Base-by-base conservation (phyloP, 2,113 vertebrate genomes). In the Thinocorus orbignyianus region DNA sequence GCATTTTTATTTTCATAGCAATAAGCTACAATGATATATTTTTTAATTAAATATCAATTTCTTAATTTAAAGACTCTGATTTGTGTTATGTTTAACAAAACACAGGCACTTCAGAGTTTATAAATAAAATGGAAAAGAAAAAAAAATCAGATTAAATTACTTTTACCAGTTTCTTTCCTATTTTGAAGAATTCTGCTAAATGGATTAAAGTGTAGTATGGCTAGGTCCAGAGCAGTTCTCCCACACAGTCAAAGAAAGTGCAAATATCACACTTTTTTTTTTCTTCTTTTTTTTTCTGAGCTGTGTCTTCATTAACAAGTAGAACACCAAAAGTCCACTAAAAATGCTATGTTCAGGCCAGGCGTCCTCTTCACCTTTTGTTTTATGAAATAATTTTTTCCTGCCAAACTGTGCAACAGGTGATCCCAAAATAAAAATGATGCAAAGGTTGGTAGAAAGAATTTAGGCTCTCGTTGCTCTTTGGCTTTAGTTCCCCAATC, bases 401-500 rank as follows among this genome's bases (percentile, higher is more conserved):
- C 35, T 54, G 10, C 6, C 51, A 62, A 92, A 39, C 35, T 12
- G 0, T 41, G 54, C 6, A 73, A 54, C 3, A 69, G 6, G 19
- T 17, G 11, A 35, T 39, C 17, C 16, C 11, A 61, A 86, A 78
- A 24, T 9, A 11, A 70, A 70, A 79, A 61, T 0, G 3, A 23
- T 37, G 7, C 4, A 26, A 31, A 86, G 1, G 12, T 37, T 55
- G 13, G 39, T 26, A 51, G 11, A 51, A 11, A 0, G 0, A 77
- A 57, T 48, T 73, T 65, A 14, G 0, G 0, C 3, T 25, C 7
- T 33, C 23, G 8, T 31, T 66, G 13, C 5, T 52, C 10, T 84
- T 39, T 69, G 18, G 12, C 60, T 24, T 61, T 41, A 2, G 42
- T 60, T 11, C 4, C 2, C 16, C 20, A 19, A 0, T 65, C 8